phyloP scores from a whole-genome alignment of 2,113 vertebrate genomes.

The Plestiodon gilberti region DNA sequence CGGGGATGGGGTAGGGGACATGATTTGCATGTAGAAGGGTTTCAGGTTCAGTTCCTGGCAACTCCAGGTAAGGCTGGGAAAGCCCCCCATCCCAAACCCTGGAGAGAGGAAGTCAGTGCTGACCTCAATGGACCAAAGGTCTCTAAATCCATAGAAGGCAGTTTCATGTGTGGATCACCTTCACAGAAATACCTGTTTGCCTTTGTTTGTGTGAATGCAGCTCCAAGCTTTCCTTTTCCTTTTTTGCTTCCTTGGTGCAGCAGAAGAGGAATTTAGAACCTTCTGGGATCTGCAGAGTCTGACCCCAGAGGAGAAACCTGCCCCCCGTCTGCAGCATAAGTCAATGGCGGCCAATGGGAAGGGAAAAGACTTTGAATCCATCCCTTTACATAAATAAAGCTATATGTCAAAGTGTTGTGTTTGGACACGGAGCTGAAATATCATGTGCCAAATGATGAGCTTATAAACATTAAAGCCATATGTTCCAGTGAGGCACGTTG shows the following conservation, averaged over 20 bases:
- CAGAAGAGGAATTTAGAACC: neutral
- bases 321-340: neutral
- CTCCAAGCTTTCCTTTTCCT: neutral
- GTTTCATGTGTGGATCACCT: neutral
- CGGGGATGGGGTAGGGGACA: no score
- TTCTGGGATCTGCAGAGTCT: neutral
- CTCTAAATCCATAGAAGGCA: neutral
- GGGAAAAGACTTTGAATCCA: neutral
- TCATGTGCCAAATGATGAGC: conserved; percentile 3
- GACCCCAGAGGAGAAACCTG: neutral
- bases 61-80: no score
- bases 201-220: neutral
- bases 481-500: fast-evolving
- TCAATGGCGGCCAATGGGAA: neutral
- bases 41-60: no score
- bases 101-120: no score
- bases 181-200: no score
- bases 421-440: conserved; percentile 6
- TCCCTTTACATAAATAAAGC: neutral
- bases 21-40: no score
- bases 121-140: no score
- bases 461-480: neutral
- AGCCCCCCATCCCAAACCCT: no score
- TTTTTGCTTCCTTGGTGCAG: neutral
- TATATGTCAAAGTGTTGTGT: neutral